Conservation (phyloP, 2,113 vertebrate genomes). For the Notarius quadriscutis region DNA sequence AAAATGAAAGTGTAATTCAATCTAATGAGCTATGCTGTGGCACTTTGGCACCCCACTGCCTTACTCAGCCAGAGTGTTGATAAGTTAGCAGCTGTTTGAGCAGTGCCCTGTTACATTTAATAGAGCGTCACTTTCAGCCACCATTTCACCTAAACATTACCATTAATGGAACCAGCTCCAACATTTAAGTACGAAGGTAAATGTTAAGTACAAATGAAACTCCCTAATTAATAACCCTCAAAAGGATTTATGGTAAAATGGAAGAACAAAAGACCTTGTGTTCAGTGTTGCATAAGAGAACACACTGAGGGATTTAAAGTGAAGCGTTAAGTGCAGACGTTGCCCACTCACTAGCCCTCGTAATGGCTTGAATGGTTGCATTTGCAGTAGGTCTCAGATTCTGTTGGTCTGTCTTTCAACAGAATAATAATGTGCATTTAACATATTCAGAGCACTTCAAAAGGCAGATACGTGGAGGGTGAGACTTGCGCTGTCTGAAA, state of each 20-base stretch:
- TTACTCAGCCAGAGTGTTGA: conserved; percentile 49
- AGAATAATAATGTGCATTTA: conserved; percentile 52
- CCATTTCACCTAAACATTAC: conserved; percentile 9
- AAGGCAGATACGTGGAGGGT: conserved; percentile 20
- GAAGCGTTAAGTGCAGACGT: conserved; percentile 48
- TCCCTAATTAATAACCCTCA: conserved; percentile 31
- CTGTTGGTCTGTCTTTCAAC: conserved; percentile 44
- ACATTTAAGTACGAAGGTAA: conserved; percentile 33
- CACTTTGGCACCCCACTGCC: conserved; percentile 60
- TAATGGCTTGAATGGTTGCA: conserved; percentile 48
- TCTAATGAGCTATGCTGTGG: conserved; percentile 75
- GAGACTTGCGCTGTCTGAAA: conserved; percentile 37
- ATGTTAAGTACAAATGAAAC: conserved; percentile 29
- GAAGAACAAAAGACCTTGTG: conserved; percentile 31
- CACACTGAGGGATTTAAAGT: conserved; percentile 45
- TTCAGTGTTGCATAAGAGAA: conserved; percentile 43
- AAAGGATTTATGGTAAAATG: conserved; percentile 26
- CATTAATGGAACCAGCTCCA: conserved; percentile 28
- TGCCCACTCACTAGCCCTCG: conserved; percentile 43
- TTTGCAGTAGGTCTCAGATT: conserved; percentile 32
- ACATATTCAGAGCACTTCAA: conserved; percentile 46
- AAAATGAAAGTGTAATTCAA: conserved; percentile 73
- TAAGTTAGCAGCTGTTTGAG: conserved; percentile 24
- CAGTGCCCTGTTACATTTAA: background rate
- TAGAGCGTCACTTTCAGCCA: conserved; percentile 6